Conservation (phyloP, 1,140 invertebrate genomes). For the Mycetomoellerius zeteki region DNA sequence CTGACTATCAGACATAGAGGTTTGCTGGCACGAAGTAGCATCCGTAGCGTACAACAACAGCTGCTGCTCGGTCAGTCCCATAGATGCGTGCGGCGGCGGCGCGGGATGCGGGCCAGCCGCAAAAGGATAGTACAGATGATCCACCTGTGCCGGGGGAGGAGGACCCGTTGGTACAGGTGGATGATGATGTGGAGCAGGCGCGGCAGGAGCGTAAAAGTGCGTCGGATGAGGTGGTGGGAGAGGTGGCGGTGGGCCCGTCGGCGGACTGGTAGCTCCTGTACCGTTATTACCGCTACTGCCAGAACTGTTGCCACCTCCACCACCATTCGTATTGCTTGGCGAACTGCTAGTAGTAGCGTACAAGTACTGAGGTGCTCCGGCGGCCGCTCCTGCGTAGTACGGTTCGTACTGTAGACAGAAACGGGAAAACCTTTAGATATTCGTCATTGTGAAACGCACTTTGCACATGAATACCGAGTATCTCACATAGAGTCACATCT, state of each 20-base stretch:
- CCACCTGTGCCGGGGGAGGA: conserved; percentile 76
- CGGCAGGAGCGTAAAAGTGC: conserved; percentile 82
- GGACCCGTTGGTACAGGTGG: conserved; percentile 75
- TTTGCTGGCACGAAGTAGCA: conserved; percentile 76
- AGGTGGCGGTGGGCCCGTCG: conserved; percentile 73
- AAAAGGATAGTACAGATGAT: conserved; percentile 84
- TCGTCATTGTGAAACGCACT: not conserved
- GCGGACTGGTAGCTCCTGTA: conserved; percentile 80
- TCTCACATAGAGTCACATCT: not conserved
- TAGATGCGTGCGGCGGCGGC: conserved; percentile 79
- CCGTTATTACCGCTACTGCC: conserved; percentile 75
- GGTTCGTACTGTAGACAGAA: conserved; percentile 83
- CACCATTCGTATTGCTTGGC: conserved; percentile 78
- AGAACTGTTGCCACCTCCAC: conserved; percentile 75
- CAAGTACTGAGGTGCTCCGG: conserved; percentile 81
- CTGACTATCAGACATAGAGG: conserved; percentile 79
- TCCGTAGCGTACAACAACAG: conserved; percentile 83
- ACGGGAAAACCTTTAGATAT: conserved; percentile 15
- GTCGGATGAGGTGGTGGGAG: conserved; percentile 77
- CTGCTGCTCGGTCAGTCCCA: conserved; percentile 84
- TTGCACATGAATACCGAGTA: not conserved
- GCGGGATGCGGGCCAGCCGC: conserved; percentile 77
- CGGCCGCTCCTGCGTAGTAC: conserved; percentile 84
- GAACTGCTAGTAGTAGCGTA: conserved; percentile 80
- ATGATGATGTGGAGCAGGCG: conserved; percentile 81